phyloP scores from a whole-genome alignment of 1,140 invertebrate species.

The Neuroterus valhalla region DNA sequence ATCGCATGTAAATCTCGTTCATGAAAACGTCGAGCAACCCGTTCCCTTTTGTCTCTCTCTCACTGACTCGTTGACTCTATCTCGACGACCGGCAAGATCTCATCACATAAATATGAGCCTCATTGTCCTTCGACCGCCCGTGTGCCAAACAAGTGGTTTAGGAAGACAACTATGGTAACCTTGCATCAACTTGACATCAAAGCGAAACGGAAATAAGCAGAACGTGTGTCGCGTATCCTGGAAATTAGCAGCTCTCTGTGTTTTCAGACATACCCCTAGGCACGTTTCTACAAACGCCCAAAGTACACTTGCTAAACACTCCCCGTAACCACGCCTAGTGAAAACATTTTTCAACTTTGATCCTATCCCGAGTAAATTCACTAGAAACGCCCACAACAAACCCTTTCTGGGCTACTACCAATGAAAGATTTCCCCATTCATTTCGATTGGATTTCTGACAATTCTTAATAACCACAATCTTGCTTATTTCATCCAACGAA shows the following conservation, averaged over 20 bases:
- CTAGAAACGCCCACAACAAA: no score
- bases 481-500: no score
- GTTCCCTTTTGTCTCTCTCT: slow-evolving; percentile 13
- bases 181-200: background rate
- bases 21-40: slow-evolving; percentile 32
- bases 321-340: no score
- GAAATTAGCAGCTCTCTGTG: background rate
- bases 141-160: background rate
- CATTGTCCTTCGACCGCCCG: slow-evolving; percentile 8
- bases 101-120: slow-evolving; percentile 27
- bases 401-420: no score
- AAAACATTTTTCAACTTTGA: no score
- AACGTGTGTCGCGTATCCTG: background rate
- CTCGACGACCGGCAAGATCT: slow-evolving; percentile 7
- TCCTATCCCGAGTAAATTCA: no score
- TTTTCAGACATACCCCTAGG: background rate
- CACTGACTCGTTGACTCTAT: background rate
- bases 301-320: no score
- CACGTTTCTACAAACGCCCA: no score
- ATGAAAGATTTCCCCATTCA: no score
- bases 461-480: no score
- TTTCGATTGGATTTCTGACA: no score
- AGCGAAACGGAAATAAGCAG: slow-evolving; percentile 8
- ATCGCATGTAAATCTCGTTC: slow-evolving; percentile 28
- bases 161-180: slow-evolving; percentile 5